Percentiles rank a stretch among this genome's conserved stretches.
Evolutionary conservation across 2,888 invertebrate genomes (phyloP).

Genomic region (Cancer borealis): DNA sequence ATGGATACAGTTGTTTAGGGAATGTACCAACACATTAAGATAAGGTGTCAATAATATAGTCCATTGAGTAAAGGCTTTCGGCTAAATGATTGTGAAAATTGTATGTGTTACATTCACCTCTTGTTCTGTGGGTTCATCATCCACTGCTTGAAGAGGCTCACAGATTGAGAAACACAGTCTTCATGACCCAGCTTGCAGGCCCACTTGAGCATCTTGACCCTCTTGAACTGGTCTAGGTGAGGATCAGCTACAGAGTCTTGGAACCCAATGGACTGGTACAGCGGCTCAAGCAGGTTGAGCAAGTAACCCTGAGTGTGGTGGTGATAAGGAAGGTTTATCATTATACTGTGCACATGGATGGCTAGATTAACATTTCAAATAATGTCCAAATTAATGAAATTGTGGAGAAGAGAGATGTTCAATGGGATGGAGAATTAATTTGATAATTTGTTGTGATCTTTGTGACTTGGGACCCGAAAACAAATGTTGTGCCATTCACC

Average conservation of each 20-base stretch:
- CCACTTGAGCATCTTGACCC: slow-evolving; percentile 86
- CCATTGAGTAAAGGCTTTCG: too few species aligned
- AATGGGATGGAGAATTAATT: not conserved
- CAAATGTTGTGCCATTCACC: slow-evolving; percentile 80
- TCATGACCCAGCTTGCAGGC: slow-evolving; percentile 88
- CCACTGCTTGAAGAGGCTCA: slow-evolving; percentile 88
- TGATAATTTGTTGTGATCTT: not conserved
- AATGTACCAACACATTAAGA: not conserved
- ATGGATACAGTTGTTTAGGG: not conserved
- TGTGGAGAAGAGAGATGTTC: too few species aligned
- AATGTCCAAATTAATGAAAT: too few species aligned
- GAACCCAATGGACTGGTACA: slow-evolving; percentile 88
- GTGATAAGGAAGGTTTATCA: not conserved
- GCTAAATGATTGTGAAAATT: too few species aligned
- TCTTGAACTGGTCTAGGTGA: slow-evolving; percentile 86
- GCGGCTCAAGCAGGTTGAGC: slow-evolving; percentile 84
- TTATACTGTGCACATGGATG: not conserved
- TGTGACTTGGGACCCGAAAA: not conserved
- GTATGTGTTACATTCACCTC: slow-evolving; percentile 43
- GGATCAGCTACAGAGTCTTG: slow-evolving; percentile 84
- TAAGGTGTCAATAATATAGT: too few species aligned
- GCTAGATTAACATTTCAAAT: not conserved
- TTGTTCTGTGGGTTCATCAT: slow-evolving; percentile 83
- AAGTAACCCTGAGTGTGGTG: slow-evolving; percentile 84
- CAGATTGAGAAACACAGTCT: slow-evolving; percentile 87